These are phyloP conservation scores for Echinops telfairi DNA, from an alignment of 2,113 vertebrate species.

Conservation along the genomic window DNA sequence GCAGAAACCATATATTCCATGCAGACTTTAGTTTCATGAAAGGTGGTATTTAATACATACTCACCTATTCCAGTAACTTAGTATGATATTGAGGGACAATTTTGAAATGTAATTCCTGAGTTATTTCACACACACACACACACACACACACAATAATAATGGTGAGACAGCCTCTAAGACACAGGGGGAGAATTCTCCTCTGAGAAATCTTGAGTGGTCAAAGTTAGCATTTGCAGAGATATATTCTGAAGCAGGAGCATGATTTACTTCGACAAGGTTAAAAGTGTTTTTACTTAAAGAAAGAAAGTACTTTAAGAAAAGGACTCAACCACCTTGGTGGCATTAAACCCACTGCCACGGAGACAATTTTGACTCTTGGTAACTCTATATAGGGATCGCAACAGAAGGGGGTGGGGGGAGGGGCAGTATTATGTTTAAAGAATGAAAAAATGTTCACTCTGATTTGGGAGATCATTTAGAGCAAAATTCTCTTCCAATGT, in stretches of 20 bases:
- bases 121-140: not conserved
- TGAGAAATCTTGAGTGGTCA: constrained; percentile 1
- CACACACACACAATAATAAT: not conserved
- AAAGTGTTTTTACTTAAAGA: constrained; percentile 29
- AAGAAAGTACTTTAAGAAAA: constrained; percentile 21
- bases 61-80: not conserved
- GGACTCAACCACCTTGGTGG: not conserved
- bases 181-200: not conserved
- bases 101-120: constrained; percentile 19
- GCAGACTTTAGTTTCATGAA: not conserved
- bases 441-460: not conserved
- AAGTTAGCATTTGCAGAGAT: constrained; percentile 12
- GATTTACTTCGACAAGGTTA: not conserved
- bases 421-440: constrained; percentile 2
- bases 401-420: not conserved
- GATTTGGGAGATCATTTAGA: constrained; percentile 41
- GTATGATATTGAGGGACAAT: not conserved
- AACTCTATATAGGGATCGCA: not conserved
- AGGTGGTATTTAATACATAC: not conserved
- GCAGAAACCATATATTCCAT: not conserved
- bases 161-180: not conserved
- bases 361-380: too few species aligned
- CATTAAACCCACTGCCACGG: too few species aligned
- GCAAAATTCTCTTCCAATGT: constrained; percentile 43
- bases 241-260: not conserved